Percentiles rank a stretch among this genome's conserved stretches.
These are phyloP conservation scores for Leucopternis melanops DNA, from an alignment of 2,113 vertebrate genomes.

Conservation along the genomic window DNA sequence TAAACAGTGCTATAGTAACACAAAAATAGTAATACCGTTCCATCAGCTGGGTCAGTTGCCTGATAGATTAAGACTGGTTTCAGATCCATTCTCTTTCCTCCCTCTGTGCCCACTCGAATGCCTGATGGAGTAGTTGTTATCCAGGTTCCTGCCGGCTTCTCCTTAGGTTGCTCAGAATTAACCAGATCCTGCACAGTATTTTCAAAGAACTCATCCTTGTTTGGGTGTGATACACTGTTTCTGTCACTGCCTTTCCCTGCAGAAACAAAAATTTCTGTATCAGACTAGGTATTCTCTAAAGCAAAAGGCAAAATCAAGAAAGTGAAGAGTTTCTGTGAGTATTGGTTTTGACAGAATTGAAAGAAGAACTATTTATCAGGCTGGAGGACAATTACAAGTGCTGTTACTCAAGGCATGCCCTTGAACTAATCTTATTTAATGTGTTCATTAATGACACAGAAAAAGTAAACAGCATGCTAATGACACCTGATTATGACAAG, in stretches of 20 bases:
- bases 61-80: conserved; percentile 69
- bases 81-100: conserved; percentile 58
- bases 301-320: background rate
- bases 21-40: conserved; percentile 70
- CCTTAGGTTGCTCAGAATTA: background rate
- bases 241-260: conserved; percentile 51
- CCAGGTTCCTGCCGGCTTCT: conserved; percentile 74
- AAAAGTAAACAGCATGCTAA: background rate
- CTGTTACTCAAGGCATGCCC: background rate
- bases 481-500: background rate
- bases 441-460: background rate
- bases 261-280: background rate
- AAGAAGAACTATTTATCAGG: background rate
- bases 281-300: background rate
- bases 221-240: background rate
- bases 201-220: conserved; percentile 49
- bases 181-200: background rate
- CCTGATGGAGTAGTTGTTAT: conserved; percentile 84
- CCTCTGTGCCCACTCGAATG: conserved; percentile 75
- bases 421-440: background rate
- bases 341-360: background rate
- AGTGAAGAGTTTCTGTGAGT: background rate
- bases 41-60: conserved; percentile 81
- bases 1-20: background rate
- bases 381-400: background rate